Evolutionary conservation across 1,140 invertebrate species (phyloP).

Genomic region (Drosophila ambigua): DNA sequence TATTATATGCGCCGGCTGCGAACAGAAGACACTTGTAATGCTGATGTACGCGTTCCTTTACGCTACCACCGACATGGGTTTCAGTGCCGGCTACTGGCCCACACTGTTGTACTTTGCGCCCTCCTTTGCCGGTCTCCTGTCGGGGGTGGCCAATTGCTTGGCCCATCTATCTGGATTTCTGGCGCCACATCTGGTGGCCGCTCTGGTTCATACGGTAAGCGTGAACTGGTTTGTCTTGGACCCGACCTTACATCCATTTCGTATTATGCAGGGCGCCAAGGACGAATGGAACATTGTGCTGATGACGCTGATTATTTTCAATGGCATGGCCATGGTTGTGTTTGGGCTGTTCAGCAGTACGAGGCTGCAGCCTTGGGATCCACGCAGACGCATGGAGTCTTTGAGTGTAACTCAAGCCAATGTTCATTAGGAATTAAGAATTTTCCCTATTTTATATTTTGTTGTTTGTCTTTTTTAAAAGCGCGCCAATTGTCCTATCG

Average conservation of each 20-base stretch:
- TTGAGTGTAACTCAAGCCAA: not conserved
- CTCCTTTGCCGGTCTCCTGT: constrained; percentile 69
- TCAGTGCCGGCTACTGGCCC: constrained; percentile 72
- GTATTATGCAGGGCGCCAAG: constrained; percentile 59
- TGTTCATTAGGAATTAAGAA: not conserved
- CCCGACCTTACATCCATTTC: not conserved
- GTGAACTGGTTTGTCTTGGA: not conserved
- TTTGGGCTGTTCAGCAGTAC: constrained; percentile 65
- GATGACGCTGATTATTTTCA: constrained; percentile 42
- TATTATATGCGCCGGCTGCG: constrained; percentile 52
- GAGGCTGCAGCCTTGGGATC: constrained; percentile 65
- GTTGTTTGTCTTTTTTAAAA: constrained; percentile 1
- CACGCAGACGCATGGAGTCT: constrained; percentile 10
- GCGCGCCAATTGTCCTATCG: constrained; percentile 1
- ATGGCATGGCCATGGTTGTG: constrained; percentile 52
- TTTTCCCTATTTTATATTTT: constrained; percentile 1
- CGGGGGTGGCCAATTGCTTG: constrained; percentile 66
- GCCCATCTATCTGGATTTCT: constrained; percentile 68
- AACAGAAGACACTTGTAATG: constrained; percentile 50
- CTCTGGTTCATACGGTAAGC: constrained; percentile 62
- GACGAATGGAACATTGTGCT: constrained; percentile 69
- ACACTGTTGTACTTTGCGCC: constrained; percentile 73
- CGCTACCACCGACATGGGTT: constrained; percentile 59
- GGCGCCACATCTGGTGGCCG: constrained; percentile 54
- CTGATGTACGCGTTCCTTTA: constrained; percentile 59